Conservation (phyloP, 2,113 vertebrate genomes). For the Campylomormyrus numenius region DNA sequence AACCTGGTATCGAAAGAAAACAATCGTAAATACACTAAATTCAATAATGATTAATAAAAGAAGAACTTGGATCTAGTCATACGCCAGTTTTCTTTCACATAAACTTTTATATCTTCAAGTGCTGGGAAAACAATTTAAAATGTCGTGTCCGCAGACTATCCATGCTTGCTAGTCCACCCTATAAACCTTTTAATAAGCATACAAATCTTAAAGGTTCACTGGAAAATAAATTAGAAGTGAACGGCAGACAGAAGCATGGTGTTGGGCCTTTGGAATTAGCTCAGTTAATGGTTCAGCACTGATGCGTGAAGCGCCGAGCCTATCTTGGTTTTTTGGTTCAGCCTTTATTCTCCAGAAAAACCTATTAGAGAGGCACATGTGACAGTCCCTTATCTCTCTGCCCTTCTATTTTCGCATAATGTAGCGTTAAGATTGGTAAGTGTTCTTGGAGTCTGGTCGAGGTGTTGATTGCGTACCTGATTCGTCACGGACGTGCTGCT, state of each 20-base stretch:
- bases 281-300: conserved; percentile 7
- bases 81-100: background rate
- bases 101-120: background rate
- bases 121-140: background rate
- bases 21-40: background rate
- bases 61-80: background rate
- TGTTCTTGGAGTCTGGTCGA: background rate
- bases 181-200: background rate
- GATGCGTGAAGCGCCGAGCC: background rate
- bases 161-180: background rate
- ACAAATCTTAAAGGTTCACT: background rate
- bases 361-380: background rate
- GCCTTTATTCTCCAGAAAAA: conserved; percentile 10
- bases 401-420: background rate
- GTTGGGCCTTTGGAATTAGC: background rate
- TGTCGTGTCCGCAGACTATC: background rate
- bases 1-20: background rate
- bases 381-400: background rate
- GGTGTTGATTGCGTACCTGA: background rate
- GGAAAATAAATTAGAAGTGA: conserved; percentile 6
- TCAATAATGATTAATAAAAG: background rate
- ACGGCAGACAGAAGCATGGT: background rate
- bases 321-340: background rate
- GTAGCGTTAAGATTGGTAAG: background rate
- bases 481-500: background rate